Evolutionary conservation across 2,797 vertebrate species (phyloP), one percentile per base, ranked within the genome.

Genomic region (Melanotaenia maccullochi): DNA sequence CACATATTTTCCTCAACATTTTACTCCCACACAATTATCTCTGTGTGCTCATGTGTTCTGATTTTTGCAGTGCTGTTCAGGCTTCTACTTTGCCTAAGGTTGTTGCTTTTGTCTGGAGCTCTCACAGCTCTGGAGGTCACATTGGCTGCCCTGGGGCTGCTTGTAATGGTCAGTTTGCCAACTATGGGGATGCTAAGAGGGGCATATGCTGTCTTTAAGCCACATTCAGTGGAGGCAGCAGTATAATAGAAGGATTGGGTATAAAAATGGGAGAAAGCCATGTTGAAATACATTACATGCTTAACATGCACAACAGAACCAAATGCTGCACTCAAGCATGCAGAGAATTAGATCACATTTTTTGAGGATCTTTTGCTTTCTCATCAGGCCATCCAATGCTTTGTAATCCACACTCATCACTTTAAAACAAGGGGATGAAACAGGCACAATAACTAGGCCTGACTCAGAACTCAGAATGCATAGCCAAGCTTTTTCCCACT

Each of bases 71-170:
- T 47, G 58, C 73, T 67, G 71, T 58, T 16, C 61, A 30, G 67
- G 71, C 83, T 78, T 78, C 62, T 24, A 28, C 69, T 81, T 69
- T 55, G 78, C 87, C 78, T 73, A 55, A 55, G 84, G 86, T 84
- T 71, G 65, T 79, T 87, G 69, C 73, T 79, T 92, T 84, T 86
- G 82, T 89, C 89, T 89, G 70, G 72, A 81, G 65, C 75, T 40
- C 76, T 84, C 72, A 86, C 71, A 75, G 90, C 85, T 90, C 83
- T 87, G 60, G 85, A 87, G 91, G 90, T 93, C 88, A 86, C 85
- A 64, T 60, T 75, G 75, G 66, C 76, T 36, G 56, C 88, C 93
- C 87, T 65, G 75, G 57, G 90, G 92, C 79, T 82, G 82, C 78
- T 63, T 75, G 80, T 86, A 84, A 84, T 87, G 85, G 91, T 87